Base-by-base conservation (phyloP, 1,140 invertebrate species). In the Sarcophaga bullata region DNA sequence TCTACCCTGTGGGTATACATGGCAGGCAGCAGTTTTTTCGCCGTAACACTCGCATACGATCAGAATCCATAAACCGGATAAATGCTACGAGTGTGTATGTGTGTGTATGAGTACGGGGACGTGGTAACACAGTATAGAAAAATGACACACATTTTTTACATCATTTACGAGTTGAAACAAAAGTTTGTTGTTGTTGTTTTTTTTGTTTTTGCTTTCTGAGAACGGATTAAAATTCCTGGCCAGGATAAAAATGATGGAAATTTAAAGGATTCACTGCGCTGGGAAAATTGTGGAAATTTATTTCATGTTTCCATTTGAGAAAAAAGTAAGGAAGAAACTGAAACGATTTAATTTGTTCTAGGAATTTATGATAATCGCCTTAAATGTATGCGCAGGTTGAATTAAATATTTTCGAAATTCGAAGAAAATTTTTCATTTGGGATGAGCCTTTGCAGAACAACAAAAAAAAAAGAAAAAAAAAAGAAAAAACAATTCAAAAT, bases 341-440 rank as follows among this genome's bases (percentile, higher is more conserved):
- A 37, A 37, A 2, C 25, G 25, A 37, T 37, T 37, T 37, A 37
- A 37, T 37, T 37, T 37, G 4, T 37, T 37, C 25, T 1, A 37
- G 25, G 25, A 37, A 37, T 1, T 37, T 37, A 2, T 37, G 25
- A 37, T 37, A 37, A 4, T 1, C 25, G 25, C 25, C 25, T 72
- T 72, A 25, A 25, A 17, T 25, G n/a, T n/a, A n/a, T n/a, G n/a
- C n/a, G n/a, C n/a, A n/a, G n/a, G n/a, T n/a, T n/a, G n/a, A n/a
- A n/a, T n/a, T n/a, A n/a, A n/a, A n/a, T n/a, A n/a, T n/a, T n/a
- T n/a, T n/a, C n/a, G n/a, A n/a, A n/a, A n/a, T n/a, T n/a, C n/a
- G n/a, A n/a, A n/a, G n/a, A 76, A 49, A 76, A 19, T 72, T 76
- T 49, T n/a, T 76, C 73, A 76, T 76, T 76, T 49, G 15, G 73